Evolutionary conservation across 2,113 vertebrate species (phyloP).

Genomic region (Myiagra hebetior): DNA sequence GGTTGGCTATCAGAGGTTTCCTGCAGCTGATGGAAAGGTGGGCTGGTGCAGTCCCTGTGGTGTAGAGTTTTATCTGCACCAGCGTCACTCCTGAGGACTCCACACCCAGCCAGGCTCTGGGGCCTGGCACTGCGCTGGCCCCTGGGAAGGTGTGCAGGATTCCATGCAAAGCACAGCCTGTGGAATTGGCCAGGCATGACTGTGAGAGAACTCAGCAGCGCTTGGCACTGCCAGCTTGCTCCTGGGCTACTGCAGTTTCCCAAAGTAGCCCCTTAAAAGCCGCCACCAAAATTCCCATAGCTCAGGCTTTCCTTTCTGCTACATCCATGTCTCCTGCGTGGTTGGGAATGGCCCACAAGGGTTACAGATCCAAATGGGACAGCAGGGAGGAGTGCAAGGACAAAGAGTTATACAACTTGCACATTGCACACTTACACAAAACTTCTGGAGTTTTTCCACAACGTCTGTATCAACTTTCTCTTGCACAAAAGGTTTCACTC

Average conservation of each 20-base stretch:
- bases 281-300: background rate
- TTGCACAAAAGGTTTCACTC: background rate
- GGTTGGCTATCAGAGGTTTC: accelerated
- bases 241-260: background rate
- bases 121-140: accelerated
- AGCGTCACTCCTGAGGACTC: background rate
- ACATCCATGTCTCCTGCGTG: accelerated
- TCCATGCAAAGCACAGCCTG: background rate
- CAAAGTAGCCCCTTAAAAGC: background rate
- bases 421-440: background rate
- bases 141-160: background rate
- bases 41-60: accelerated
- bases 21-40: background rate
- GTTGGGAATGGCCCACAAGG: background rate
- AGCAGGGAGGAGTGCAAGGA: background rate
- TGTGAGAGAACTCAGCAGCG: background rate
- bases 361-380: background rate
- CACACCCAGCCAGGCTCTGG: background rate
- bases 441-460: background rate
- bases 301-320: background rate
- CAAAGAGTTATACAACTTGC: accelerated
- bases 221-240: background rate
- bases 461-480: background rate
- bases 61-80: background rate
- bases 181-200: accelerated